These are phyloP conservation scores for Chrysomela aeneicollis DNA, from an alignment of 2,888 invertebrate genomes.

Conservation along the genomic window DNA sequence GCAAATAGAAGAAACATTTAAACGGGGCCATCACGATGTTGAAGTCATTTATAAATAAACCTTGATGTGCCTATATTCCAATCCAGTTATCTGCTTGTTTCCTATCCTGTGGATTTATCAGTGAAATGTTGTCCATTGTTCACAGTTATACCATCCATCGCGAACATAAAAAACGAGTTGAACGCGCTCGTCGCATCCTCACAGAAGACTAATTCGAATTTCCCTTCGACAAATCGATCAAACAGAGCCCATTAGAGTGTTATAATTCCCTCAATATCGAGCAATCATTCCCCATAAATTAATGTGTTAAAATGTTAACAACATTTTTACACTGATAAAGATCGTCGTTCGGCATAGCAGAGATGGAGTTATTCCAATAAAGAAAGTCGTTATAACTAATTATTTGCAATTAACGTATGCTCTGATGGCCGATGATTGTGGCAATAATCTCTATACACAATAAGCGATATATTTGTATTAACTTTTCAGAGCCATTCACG, in stretches of 20 bases:
- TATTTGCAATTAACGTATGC: constrained; percentile 40
- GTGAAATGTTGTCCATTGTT: too few species aligned
- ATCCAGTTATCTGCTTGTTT: too few species aligned
- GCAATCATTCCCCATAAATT: constrained; percentile 39
- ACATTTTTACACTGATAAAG: constrained; percentile 31
- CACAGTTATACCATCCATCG: too few species aligned
- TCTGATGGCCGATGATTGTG: constrained; percentile 42
- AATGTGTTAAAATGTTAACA: constrained; percentile 40
- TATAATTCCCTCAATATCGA: constrained; percentile 26
- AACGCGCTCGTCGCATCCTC: background rate
- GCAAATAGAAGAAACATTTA: too few species aligned
- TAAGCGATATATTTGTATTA: constrained; percentile 42
- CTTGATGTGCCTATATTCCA: too few species aligned
- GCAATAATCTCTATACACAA: constrained; percentile 46
- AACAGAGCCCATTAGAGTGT: constrained; percentile 14
- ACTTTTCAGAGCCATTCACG: constrained; percentile 36
- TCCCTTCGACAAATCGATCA: constrained; percentile 8
- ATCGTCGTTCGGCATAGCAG: constrained; percentile 24
- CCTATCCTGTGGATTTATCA: too few species aligned
- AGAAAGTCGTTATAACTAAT: constrained; percentile 40
- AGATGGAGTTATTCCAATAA: constrained; percentile 43
- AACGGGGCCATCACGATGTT: too few species aligned
- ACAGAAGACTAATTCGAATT: background rate
- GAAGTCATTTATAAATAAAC: too few species aligned
- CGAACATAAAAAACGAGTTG: background rate